Evolutionary conservation across 2,113 vertebrate genomes (phyloP).

Genomic region (Chloropsis cyanopogon): DNA sequence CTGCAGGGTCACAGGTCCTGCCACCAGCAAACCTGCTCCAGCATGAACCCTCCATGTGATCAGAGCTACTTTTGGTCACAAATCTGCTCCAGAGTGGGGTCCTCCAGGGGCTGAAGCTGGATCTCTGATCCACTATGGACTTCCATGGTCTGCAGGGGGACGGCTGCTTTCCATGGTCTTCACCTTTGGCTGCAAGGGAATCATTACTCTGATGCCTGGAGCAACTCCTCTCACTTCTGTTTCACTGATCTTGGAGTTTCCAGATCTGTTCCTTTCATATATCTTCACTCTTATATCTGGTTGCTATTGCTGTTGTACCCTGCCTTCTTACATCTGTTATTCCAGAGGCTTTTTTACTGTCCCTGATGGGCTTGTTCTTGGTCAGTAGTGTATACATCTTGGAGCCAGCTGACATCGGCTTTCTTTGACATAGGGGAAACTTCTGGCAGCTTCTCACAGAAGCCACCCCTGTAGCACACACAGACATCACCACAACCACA

Average conservation of each 20-base stretch:
- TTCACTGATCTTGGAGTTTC: neutral
- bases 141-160: neutral
- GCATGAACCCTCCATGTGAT: fast-evolving
- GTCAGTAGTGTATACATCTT: neutral
- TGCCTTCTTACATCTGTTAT: neutral
- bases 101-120: neutral
- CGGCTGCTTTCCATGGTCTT: neutral
- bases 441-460: neutral
- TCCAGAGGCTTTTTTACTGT: neutral
- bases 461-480: neutral
- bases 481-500: neutral
- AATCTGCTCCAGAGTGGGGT: neutral
- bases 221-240: neutral
- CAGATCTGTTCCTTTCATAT: neutral
- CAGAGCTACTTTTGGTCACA: neutral
- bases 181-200: neutral
- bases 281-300: neutral
- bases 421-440: neutral
- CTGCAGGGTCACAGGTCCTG: neutral
- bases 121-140: neutral
- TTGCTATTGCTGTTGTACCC: neutral
- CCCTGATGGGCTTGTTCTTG: neutral
- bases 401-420: neutral
- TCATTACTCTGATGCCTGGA: neutral
- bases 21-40: neutral